These are phyloP conservation scores for Delia radicum DNA, from an alignment of 1,140 invertebrate species.

Conservation along the genomic window DNA sequence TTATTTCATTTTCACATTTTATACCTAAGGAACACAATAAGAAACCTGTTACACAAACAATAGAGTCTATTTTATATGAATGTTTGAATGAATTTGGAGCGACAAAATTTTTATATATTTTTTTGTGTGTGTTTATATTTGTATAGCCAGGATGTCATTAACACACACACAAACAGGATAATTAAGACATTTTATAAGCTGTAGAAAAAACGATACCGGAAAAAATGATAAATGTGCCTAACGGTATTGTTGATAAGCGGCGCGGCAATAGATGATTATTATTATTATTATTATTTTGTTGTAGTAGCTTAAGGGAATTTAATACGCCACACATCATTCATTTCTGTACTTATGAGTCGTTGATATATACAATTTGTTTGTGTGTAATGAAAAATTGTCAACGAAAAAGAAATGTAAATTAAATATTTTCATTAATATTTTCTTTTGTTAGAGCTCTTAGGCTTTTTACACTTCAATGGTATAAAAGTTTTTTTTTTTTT, in stretches of 20 bases:
- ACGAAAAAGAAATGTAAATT: too few species aligned
- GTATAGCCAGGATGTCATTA: background rate
- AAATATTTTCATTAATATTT: too few species aligned
- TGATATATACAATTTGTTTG: too few species aligned
- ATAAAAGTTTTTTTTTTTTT: too few species aligned
- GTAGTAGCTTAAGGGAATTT: too few species aligned
- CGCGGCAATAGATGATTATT: background rate
- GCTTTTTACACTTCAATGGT: too few species aligned
- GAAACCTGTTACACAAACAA: constrained; percentile 3
- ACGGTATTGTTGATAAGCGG: background rate
- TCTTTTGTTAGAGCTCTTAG: too few species aligned
- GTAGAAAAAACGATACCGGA: background rate
- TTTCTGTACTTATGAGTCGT: too few species aligned
- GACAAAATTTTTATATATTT: too few species aligned
- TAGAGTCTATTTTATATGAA: too few species aligned
- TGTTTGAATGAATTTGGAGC: background rate
- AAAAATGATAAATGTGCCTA: background rate
- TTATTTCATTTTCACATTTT: background rate
- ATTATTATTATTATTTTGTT: background rate
- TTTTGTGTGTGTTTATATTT: background rate
- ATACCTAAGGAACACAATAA: background rate
- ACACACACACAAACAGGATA: background rate
- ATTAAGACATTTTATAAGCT: background rate
- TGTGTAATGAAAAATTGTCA: too few species aligned
- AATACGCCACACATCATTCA: background rate